phyloP scores from a whole-genome alignment of 2,113 vertebrate species.

The Helogale parvula region DNA sequence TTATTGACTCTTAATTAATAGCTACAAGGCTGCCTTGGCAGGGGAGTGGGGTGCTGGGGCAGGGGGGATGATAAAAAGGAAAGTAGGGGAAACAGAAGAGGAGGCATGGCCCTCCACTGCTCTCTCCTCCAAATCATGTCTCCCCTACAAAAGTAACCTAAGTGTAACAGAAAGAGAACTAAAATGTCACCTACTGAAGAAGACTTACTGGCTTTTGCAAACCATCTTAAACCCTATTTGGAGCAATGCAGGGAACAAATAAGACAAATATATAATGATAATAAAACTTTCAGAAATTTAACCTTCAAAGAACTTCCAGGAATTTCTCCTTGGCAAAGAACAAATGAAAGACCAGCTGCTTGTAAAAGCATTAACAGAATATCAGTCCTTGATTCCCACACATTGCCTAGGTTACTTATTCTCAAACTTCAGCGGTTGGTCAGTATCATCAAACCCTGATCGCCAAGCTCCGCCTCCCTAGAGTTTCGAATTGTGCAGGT shows the following conservation, averaged over 20 bases:
- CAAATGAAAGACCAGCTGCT: neutral
- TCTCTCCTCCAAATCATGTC: neutral
- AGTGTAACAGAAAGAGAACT: neutral
- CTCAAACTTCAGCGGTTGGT: neutral
- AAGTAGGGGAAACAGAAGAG: rapidly evolving
- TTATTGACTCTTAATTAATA: neutral
- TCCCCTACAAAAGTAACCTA: neutral
- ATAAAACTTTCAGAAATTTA: slow-evolving; percentile 4
- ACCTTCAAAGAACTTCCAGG: neutral
- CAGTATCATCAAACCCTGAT: neutral
- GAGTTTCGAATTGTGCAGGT: neutral
- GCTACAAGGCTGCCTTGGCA: rapidly evolving
- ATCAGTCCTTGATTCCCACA: rapidly evolving
- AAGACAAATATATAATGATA: neutral
- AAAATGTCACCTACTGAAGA: neutral
- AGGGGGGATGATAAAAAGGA: neutral
- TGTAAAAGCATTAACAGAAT: neutral
- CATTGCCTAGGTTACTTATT: neutral
- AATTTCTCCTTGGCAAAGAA: slow-evolving; percentile 22
- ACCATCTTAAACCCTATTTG: neutral
- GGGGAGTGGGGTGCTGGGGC: no score
- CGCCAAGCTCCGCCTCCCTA: no score
- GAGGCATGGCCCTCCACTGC: rapidly evolving
- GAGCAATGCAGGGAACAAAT: neutral
- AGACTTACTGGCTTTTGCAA: neutral